Evolutionary conservation across 2,797 vertebrate species (phyloP).

Genomic region (Eupleurogrammus muticus): DNA sequence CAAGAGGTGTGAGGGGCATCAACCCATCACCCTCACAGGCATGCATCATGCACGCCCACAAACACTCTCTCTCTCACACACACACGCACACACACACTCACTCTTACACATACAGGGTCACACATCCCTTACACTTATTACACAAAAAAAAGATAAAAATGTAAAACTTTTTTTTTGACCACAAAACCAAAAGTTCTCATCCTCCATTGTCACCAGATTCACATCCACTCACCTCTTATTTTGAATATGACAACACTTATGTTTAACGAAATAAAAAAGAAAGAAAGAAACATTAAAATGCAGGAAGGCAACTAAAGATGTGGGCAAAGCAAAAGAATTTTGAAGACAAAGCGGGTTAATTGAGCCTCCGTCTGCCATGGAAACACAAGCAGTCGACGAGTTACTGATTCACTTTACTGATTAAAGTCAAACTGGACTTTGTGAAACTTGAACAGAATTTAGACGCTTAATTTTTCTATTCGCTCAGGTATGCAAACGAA

Average conservation of each 20-base stretch:
- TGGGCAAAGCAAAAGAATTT: conserved; percentile 43
- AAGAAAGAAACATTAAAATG: conserved; percentile 50
- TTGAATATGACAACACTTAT: conserved; percentile 69
- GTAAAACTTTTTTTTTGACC: conserved; percentile 70
- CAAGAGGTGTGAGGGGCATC: conserved; percentile 68
- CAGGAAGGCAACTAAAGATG: conserved; percentile 79
- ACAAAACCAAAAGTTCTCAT: conserved; percentile 50
- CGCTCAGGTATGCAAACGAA: conserved; percentile 35
- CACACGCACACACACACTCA: conserved; percentile 15
- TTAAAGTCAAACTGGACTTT: conserved; percentile 24
- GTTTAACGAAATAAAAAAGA: conserved; percentile 54
- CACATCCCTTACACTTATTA: conserved; percentile 61
- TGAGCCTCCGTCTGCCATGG: conserved; percentile 16
- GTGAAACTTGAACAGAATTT: conserved; percentile 30
- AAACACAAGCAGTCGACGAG: conserved; percentile 36
- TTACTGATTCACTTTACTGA: not conserved
- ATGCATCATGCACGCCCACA: conserved; percentile 68
- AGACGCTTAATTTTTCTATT: conserved; percentile 45
- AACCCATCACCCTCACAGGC: conserved; percentile 69
- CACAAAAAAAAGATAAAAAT: conserved; percentile 74
- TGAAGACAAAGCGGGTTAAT: conserved; percentile 33
- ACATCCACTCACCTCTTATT: conserved; percentile 53
- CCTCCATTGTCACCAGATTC: conserved; percentile 58
- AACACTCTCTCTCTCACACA: not conserved
- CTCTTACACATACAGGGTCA: conserved; percentile 27